Evolutionary conservation across 2,113 vertebrate species (phyloP), one percentile per base, ranked within the genome.

Genomic region (Nipponia nippon): DNA sequence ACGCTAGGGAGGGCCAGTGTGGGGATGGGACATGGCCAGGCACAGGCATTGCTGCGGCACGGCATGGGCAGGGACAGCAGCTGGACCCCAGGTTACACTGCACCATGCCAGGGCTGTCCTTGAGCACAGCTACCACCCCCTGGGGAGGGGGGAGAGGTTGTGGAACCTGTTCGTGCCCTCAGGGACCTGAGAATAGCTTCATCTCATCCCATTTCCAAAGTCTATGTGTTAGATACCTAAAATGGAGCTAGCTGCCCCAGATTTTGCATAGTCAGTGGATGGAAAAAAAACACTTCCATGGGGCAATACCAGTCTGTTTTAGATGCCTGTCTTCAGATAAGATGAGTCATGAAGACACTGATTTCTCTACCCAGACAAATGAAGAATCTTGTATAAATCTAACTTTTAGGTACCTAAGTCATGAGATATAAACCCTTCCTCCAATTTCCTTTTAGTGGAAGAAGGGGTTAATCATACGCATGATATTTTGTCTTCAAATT

Each of bases 41-140:
- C 34, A 59, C 5, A n/a, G 34, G 11, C 13, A 29, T 18, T 2
- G 0, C 32, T 47, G 29, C 0, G 0, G 38, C 29, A 25, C 3
- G 8, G 4, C 1, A 1, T 19, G 26, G 27, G 15, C 10, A 83
- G n/a, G 11, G 9, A 76, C 38, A 59, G 47, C 40, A 18, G 4
- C 2, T 12, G 1, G 23, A 87, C n/a, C 21, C 9, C 30, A 50
- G 27, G 15, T 55, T 46, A 40, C 75, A 9, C 25, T 84, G 16
- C 20, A n/a, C 13, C 10, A 0, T 42, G 11, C 5, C 34, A 85
- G 34, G 29, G 13, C 16, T 81, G 53, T 36, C 10, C 58, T 44
- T 56, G 17, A 81, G 27, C 26, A 65, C 20, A 56, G 26, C 5
- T 52, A 81, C 14, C 22, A 81, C 47, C 4, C 12, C 17, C 46